A percentile compares a stretch with the other conserved stretches of the same genome.
phyloP scores from a whole-genome alignment of 2,797 vertebrate species.

The Oryzias dopingdopingensis region DNA sequence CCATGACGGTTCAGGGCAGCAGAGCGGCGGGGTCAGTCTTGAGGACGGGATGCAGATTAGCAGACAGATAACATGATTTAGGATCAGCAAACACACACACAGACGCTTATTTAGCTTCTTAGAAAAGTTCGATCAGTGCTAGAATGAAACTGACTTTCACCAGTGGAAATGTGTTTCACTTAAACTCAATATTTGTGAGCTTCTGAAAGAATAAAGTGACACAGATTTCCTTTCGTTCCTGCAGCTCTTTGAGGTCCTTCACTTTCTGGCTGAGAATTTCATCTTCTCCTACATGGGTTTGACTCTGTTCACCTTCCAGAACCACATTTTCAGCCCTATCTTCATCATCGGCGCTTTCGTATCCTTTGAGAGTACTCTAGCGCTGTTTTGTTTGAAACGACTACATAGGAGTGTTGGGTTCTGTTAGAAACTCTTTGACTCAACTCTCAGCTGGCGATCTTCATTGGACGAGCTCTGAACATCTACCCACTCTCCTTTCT shows the following conservation, averaged over 20 bases:
- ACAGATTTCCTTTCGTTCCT: conserved; percentile 4
- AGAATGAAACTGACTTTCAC: not conserved
- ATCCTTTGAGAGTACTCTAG: conserved; percentile 79
- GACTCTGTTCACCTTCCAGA: conserved; percentile 98
- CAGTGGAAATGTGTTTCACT: not conserved
- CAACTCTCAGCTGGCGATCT: conserved; percentile 84
- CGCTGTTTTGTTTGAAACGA: not conserved
- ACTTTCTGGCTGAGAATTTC: conserved; percentile 97
- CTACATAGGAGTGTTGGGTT: not conserved
- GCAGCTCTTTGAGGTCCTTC: conserved; percentile 83
- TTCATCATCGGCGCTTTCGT: conserved; percentile 96
- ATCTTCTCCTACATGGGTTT: conserved; percentile 99
- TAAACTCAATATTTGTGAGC: not conserved
- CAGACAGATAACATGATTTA: conserved; percentile 12
- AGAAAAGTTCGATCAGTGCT: not conserved
- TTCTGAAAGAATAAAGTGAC: not conserved
- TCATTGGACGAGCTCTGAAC: conserved; percentile 92
- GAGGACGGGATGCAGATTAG: conserved; percentile 45
- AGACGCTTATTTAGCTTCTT: not conserved
- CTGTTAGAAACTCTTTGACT: conserved; percentile 65
- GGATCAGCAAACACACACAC: not conserved
- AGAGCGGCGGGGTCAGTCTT: conserved; percentile 32
- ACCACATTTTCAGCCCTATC: conserved; percentile 93
- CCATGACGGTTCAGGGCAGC: conserved; percentile 28
- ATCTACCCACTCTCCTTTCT: conserved; percentile 96